Evolutionary conservation across 2,888 invertebrate species (phyloP).

Genomic region (Kuschelorhynchus macadamiae): DNA sequence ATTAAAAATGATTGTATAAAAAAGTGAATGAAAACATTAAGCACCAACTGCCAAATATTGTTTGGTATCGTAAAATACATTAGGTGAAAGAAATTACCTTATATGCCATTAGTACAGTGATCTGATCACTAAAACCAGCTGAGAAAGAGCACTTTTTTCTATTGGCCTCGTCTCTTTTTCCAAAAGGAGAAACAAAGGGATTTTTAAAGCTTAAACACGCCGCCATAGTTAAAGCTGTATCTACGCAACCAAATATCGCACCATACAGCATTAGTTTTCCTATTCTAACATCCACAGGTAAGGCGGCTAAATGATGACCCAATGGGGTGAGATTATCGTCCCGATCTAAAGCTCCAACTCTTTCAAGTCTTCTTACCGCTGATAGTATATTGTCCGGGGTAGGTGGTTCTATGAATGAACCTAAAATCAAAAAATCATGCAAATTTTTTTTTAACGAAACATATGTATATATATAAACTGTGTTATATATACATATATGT

Average conservation of each 20-base stretch:
- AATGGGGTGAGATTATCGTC: conserved; percentile 83
- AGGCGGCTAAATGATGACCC: conserved; percentile 87
- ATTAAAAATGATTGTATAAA: no score
- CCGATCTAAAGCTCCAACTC: conserved; percentile 86
- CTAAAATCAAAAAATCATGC: conserved; percentile 24
- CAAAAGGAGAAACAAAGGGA: conserved; percentile 83
- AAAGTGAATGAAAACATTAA: no score
- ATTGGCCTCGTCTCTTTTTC: conserved; percentile 80
- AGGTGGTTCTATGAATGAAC: conserved; percentile 80
- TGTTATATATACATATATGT: no score
- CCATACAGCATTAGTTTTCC: conserved; percentile 95
- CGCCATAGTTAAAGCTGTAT: conserved; percentile 92
- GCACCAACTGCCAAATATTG: no score
- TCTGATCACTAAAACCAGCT: conserved; percentile 88
- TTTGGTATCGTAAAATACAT: no score
- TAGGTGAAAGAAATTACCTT: no score
- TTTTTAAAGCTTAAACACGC: conserved; percentile 86
- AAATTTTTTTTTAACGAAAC: no score
- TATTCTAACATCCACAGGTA: conserved; percentile 92
- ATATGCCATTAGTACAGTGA: conserved; percentile 88
- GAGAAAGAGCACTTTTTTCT: conserved; percentile 83
- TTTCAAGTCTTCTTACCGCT: conserved; percentile 79
- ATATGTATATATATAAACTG: no score
- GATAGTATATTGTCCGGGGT: conserved; percentile 76
- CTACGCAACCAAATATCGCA: conserved; percentile 92